Conservation (phyloP, 2,113 vertebrate species). For the Ranitomeya imitator region DNA sequence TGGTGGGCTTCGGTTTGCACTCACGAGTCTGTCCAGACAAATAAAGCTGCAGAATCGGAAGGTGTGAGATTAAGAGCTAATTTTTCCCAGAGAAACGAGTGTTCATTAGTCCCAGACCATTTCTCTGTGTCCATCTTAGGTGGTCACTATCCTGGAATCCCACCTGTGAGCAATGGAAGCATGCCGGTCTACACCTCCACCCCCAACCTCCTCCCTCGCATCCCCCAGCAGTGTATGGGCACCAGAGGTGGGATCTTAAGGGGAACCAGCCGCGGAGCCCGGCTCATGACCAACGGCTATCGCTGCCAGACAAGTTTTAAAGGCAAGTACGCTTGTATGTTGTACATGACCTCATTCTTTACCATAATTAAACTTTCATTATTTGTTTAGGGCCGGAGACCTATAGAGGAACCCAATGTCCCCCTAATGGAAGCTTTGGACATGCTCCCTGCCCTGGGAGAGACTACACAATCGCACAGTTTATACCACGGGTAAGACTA, state of each 20-base stretch:
- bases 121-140: neutral
- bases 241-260: conserved; percentile 75
- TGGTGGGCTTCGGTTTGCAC: neutral
- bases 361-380: neutral
- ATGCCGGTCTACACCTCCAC: conserved; percentile 73
- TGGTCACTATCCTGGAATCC: neutral
- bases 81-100: too few relatives aligned
- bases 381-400: conserved; percentile 71
- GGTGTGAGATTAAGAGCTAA: neutral
- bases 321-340: conserved; percentile 70
- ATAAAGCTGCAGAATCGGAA: neutral
- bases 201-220: conserved; percentile 72
- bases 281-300: conserved; percentile 74
- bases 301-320: conserved; percentile 79
- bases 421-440: conserved; percentile 77
- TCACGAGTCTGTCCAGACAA: neutral
- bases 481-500: conserved; percentile 77
- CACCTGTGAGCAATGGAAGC: neutral
- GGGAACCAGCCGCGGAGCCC: conserved; percentile 79
- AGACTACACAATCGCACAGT: conserved; percentile 78
- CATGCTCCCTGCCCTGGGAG: conserved; percentile 74
- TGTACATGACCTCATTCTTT: neutral
- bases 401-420: conserved; percentile 71
- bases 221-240: conserved; percentile 76
- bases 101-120: too few relatives aligned